Conservation (phyloP, 53 echinoderm and acorn worm genomes). For the Mesocentrotus franciscanus region DNA sequence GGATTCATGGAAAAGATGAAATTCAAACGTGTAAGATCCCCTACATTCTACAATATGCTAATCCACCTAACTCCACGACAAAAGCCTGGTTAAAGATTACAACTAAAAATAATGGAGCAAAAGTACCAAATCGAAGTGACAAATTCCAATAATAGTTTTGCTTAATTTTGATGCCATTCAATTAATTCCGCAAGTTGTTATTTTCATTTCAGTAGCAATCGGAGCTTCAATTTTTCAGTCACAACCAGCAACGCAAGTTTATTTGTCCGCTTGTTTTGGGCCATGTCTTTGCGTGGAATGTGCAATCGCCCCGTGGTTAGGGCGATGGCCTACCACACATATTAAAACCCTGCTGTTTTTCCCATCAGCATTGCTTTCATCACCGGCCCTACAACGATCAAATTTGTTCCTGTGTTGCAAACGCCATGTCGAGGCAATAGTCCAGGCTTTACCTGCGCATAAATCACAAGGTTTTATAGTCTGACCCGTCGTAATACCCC, state of each 20-base stretch:
- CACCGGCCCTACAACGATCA: slow-evolving; percentile 61
- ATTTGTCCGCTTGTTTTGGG: background rate
- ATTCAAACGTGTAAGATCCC: background rate
- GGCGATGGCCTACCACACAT: slow-evolving; percentile 18
- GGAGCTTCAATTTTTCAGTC: background rate
- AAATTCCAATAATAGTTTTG: too few species aligned
- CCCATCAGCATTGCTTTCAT: slow-evolving; percentile 65
- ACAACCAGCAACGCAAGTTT: background rate
- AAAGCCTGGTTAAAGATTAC: background rate
- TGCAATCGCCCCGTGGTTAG: background rate
- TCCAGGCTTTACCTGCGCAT: slow-evolving; percentile 58
- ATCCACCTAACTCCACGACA: background rate
- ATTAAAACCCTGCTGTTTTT: slow-evolving; percentile 61
- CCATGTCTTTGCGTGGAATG: background rate
- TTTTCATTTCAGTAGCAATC: too few species aligned
- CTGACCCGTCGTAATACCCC: slow-evolving; percentile 57
- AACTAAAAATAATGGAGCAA: background rate
- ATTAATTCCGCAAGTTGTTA: too few species aligned
- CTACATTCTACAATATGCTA: background rate
- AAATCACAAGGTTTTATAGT: slow-evolving; percentile 52
- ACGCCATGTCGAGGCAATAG: slow-evolving; percentile 53
- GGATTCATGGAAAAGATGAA: background rate
- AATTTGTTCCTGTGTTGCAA: slow-evolving; percentile 60
- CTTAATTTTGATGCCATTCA: too few species aligned
- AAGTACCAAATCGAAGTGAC: too few species aligned